Conservation (phyloP, 2,888 invertebrate species). For the Caenorhabditis sp. region DNA sequence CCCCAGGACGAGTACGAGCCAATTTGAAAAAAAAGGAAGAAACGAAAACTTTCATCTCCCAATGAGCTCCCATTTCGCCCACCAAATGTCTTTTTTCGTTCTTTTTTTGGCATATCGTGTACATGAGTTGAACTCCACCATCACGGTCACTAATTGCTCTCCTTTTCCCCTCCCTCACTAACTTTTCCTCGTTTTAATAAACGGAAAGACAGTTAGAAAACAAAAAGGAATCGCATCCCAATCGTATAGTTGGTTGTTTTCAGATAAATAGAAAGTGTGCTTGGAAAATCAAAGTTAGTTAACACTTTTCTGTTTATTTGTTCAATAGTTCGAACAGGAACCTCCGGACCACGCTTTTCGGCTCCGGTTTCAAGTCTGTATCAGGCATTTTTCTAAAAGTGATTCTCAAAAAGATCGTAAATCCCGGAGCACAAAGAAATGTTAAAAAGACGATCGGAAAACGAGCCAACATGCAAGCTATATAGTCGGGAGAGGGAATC, state of each 20-base stretch:
- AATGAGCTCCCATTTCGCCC: slow-evolving; percentile 9
- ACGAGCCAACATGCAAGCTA: slow-evolving; percentile 11
- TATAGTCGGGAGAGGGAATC: not conserved
- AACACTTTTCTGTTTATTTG: no score
- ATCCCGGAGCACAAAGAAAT: not conserved
- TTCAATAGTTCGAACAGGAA: no score
- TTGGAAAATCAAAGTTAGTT: no score
- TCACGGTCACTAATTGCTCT: slow-evolving; percentile 10
- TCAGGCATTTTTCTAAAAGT: no score
- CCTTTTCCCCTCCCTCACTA: slow-evolving; percentile 4
- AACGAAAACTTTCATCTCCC: not conserved
- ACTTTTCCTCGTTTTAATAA: slow-evolving; percentile 23
- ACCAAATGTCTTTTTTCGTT: slow-evolving; percentile 7
- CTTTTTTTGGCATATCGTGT: slow-evolving; percentile 16
- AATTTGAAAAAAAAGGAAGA: slow-evolving; percentile 19
- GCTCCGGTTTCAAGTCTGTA: no score
- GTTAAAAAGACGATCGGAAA: slow-evolving; percentile 4
- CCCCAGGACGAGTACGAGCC: slow-evolving; percentile 61
- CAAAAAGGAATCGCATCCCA: no score
- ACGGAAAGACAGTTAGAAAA: not conserved
- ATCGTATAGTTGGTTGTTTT: no score
- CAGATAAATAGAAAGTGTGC: no score
- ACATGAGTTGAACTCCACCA: slow-evolving; percentile 39
- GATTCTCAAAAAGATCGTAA: no score
- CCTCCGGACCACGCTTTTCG: no score